A percentile compares a stretch with the other conserved stretches of the same genome.
Evolutionary conservation across 2,888 invertebrate species (phyloP).

Genomic region (Caenorhabditis angaria): DNA sequence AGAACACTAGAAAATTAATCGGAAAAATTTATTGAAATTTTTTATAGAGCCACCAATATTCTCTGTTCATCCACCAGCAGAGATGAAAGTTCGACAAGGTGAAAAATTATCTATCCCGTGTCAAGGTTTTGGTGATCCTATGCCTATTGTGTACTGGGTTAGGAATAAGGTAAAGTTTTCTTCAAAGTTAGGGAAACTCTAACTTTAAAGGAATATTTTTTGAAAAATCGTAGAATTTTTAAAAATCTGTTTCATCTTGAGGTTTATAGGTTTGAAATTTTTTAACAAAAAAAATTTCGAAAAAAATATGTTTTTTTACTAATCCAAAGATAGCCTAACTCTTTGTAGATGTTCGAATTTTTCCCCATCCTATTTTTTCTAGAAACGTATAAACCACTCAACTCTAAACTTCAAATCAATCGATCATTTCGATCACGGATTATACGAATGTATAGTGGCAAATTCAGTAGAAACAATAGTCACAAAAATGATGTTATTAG

Average conservation of each 20-base stretch:
- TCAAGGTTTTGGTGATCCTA: constrained; percentile 67
- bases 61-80: constrained; percentile 56
- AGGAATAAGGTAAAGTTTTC: constrained; percentile 52
- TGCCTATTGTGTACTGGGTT: constrained; percentile 67
- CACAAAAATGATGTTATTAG: constrained; percentile 47
- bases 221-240: too few relatives aligned
- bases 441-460: constrained; percentile 62
- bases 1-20: too few relatives aligned
- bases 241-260: too few relatives aligned
- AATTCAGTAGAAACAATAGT: constrained; percentile 60
- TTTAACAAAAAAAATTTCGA: too few relatives aligned
- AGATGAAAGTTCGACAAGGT: constrained; percentile 54
- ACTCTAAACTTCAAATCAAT: constrained; percentile 47
- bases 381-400: constrained; percentile 56
- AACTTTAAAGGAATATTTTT: background rate
- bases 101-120: constrained; percentile 56
- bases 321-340: too few relatives aligned
- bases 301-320: too few relatives aligned
- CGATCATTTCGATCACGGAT: constrained; percentile 61
- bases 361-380: constrained; percentile 38
- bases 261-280: too few relatives aligned
- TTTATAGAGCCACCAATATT: constrained; percentile 60
- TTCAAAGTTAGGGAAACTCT: too few relatives aligned
- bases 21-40: constrained; percentile 2
- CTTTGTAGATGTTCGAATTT: too few relatives aligned